Evolutionary conservation across 2,797 vertebrate genomes (phyloP), one percentile per base, ranked within the genome.

Genomic region (Schizopygopsis malacanthus): DNA sequence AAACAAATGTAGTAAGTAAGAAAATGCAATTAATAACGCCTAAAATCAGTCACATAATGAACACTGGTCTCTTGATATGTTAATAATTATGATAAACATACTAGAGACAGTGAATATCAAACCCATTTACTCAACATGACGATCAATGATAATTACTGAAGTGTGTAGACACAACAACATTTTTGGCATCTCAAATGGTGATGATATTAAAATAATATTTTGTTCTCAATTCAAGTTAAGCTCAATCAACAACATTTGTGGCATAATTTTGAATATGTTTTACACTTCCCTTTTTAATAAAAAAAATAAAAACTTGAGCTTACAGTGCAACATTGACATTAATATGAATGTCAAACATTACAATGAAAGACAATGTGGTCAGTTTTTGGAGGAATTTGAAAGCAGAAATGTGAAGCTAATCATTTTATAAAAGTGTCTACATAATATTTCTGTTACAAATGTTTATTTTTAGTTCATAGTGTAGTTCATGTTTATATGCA

Each of bases 71-170:
- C 4, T n/a, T 54, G 20, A 56, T 78, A 50, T 50, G 12, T 33
- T 69, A 37, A n/a, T 69, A 50, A 67, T 81, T n/a, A 37, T 39
- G 63, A 81, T 37, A 47, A 63, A 65, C 56, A 33, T 80, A 63
- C n/a, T 5, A 20, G 9, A 79, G 56, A 47, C 12, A 12, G 41
- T 78, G 52, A 78, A 22, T 76, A 76, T 76, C 73, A 76, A 76
- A 37, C 10, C 47, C 50, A 54, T 76, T 76, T 18, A 54, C 72
- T 52, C 72, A 37, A 37, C 33, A 20, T 2, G 5, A 52, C 20
- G 47, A 54, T 76, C 47, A 54, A 0, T 76, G 28, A 22, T 76
- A 76, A 76, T 37, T 76, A 76, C 72, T 52, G 72, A 76, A 54
- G 28, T 33, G 28, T 37, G 28, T 76, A 54, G 47, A 76, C 16